Evolutionary conservation across 2,113 vertebrate genomes (phyloP).

Genomic region (Thinocorus orbignyianus): DNA sequence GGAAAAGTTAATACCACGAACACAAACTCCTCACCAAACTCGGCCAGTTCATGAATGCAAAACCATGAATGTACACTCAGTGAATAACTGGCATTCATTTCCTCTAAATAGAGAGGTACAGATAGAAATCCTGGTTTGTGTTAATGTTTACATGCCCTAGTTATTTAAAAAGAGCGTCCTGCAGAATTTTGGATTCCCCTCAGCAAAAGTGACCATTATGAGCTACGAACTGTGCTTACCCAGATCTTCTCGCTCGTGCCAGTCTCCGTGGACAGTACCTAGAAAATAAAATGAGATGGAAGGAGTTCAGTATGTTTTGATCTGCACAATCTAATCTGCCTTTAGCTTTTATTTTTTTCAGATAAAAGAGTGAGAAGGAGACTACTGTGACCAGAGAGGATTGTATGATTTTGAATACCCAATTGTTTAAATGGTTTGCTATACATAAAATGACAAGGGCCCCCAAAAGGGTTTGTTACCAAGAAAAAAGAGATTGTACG

Average conservation of each 20-base stretch:
- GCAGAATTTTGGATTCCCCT: conserved; percentile 45
- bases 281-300: background rate
- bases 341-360: background rate
- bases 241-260: background rate
- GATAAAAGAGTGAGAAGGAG: background rate
- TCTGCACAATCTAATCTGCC: background rate
- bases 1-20: conserved; percentile 20
- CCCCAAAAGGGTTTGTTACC: background rate
- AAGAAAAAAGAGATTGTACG: background rate
- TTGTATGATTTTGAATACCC: background rate
- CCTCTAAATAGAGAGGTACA: conserved; percentile 52
- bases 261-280: background rate
- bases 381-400: background rate
- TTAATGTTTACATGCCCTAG: conserved; percentile 63
- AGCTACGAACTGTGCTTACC: background rate
- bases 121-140: conserved; percentile 32
- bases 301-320: background rate
- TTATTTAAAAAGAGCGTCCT: conserved; percentile 42
- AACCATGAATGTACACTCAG: background rate
- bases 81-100: conserved; percentile 64
- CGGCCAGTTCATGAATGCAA: background rate
- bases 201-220: conserved; percentile 15
- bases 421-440: background rate
- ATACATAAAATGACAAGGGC: background rate
- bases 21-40: background rate